These are phyloP conservation scores for Rugalucina vietnamica DNA, from an alignment of 2,888 invertebrate species.

Conservation along the genomic window DNA sequence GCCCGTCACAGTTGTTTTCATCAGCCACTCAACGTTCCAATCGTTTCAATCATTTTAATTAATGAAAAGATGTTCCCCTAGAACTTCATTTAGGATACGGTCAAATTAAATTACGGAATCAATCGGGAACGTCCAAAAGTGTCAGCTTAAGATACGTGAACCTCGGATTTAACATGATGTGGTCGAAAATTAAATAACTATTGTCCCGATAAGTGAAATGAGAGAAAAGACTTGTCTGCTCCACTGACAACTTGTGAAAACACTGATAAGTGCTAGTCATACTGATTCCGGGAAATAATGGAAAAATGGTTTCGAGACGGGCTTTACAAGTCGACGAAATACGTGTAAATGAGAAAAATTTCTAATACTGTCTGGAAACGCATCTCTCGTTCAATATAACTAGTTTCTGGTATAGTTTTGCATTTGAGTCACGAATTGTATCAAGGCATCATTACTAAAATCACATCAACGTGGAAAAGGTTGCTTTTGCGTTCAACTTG, in stretches of 20 bases:
- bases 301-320: background rate
- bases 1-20: conserved; percentile 1
- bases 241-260: conserved; percentile 6
- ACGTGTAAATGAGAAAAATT: background rate
- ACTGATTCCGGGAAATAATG: background rate
- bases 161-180: conserved; percentile 8
- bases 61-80: conserved; percentile 47
- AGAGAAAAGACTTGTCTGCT: conserved; percentile 4
- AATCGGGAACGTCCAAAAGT: conserved; percentile 33
- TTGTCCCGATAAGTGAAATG: conserved; percentile 8
- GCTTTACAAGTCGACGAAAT: background rate
- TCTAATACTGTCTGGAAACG: too few relatives aligned
- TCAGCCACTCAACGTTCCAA: background rate
- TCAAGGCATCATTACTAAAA: background rate
- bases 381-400: too few relatives aligned
- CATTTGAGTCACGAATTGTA: background rate
- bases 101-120: conserved; percentile 48
- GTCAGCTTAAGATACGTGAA: conserved; percentile 5
- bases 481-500: background rate
- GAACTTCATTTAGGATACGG: conserved; percentile 11
- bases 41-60: conserved; percentile 28
- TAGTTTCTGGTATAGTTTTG: background rate
- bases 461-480: background rate
- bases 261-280: background rate
- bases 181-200: conserved; percentile 15